Evolutionary conservation across 1,140 invertebrate genomes (phyloP).

Genomic region (Cotesia vestalis): DNA sequence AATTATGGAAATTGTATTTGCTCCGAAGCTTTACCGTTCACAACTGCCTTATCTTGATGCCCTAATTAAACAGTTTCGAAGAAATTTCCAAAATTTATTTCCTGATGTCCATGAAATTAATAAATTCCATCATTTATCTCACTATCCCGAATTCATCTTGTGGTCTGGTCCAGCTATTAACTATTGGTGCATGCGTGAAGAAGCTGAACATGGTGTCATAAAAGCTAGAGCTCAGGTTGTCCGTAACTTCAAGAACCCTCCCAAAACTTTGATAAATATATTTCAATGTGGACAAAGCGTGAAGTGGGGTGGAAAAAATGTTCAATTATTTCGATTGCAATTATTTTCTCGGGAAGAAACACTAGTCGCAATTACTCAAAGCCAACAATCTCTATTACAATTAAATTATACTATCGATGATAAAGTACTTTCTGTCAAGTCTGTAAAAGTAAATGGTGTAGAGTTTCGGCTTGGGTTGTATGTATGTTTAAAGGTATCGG

Average conservation of each 20-base stretch:
- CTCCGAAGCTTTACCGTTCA: slow-evolving; percentile 35
- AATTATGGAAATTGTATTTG: slow-evolving; percentile 48
- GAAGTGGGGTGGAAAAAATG: slow-evolving; percentile 11
- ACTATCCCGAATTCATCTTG: slow-evolving; percentile 33
- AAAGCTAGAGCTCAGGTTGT: slow-evolving; percentile 19
- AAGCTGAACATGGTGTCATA: slow-evolving; percentile 39
- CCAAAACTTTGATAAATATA: not conserved
- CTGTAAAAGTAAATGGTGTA: not conserved
- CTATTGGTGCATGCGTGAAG: slow-evolving; percentile 36
- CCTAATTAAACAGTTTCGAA: not conserved
- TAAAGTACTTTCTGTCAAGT: not conserved
- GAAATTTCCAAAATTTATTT: not conserved
- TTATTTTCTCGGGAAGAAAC: not conserved
- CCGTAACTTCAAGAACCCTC: slow-evolving; percentile 3
- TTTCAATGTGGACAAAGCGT: slow-evolving; percentile 2
- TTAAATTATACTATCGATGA: not conserved
- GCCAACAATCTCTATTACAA: not conserved
- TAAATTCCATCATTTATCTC: slow-evolving; percentile 37
- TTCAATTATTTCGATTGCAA: not conserved
- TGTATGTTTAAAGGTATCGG: not conserved
- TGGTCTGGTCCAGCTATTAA: slow-evolving; percentile 34
- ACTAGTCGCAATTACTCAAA: not conserved
- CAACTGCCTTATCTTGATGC: slow-evolving; percentile 39
- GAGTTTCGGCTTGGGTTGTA: not conserved
- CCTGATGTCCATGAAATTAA: slow-evolving; percentile 13